phyloP scores from a whole-genome alignment of 2,888 invertebrate genomes.

The Philopedon plagiatum region DNA sequence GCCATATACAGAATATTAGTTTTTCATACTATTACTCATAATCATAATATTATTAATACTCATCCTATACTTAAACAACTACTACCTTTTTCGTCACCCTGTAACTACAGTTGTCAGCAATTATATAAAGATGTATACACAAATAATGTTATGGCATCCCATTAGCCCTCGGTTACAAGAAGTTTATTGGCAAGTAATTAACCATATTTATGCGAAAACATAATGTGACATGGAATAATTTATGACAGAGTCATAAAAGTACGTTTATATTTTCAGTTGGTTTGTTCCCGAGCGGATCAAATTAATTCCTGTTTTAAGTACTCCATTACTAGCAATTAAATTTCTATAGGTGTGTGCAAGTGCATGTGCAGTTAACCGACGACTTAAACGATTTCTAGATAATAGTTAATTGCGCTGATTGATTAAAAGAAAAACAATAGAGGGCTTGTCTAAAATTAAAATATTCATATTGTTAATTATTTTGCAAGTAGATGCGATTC shows the following conservation, averaged over 20 bases:
- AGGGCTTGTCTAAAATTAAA: too few relatives aligned
- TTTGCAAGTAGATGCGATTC: too few relatives aligned
- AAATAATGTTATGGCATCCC: slow-evolving; percentile 17
- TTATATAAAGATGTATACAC: slow-evolving; percentile 20
- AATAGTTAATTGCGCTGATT: too few relatives aligned
- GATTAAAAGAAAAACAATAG: too few relatives aligned
- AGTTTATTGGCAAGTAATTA: slow-evolving; percentile 38
- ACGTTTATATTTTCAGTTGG: slow-evolving; percentile 23
- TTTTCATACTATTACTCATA: too few relatives aligned
- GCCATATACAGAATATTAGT: too few relatives aligned
- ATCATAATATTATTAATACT: too few relatives aligned
- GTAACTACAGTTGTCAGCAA: too few relatives aligned
- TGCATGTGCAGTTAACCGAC: background rate
- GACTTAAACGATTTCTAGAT: background rate
- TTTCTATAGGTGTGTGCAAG: background rate
- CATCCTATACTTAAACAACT: too few relatives aligned
- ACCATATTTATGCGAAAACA: slow-evolving; percentile 35
- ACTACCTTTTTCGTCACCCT: too few relatives aligned
- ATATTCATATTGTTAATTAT: too few relatives aligned
- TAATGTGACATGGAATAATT: slow-evolving; percentile 33
- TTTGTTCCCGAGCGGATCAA: background rate
- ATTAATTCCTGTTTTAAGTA: slow-evolving; percentile 10
- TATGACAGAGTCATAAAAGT: slow-evolving; percentile 27
- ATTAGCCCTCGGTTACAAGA: slow-evolving; percentile 26
- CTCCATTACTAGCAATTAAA: slow-evolving; percentile 3